Base-by-base conservation (phyloP, 2,113 vertebrate species). In the Rhadina sibilatrix region DNA sequence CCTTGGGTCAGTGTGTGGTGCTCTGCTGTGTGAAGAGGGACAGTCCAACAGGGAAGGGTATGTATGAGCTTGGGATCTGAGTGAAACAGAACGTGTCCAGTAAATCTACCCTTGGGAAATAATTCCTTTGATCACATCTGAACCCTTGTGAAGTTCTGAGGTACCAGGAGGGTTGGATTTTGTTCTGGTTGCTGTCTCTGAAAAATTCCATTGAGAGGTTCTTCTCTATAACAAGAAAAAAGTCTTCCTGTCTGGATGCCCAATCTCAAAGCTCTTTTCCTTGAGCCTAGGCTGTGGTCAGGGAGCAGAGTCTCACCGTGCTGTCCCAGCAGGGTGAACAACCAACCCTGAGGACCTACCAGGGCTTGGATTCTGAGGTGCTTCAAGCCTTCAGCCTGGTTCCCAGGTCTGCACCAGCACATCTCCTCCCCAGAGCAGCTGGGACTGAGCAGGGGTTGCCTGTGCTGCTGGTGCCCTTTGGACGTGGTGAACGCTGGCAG, bases 401-500 rank as follows among this genome's bases (percentile, higher is more conserved):
- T 54, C 35, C 28, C 65, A 47, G 63, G 15, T 46, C 68, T 76
- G 7, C 19, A 4, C n/a, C 2, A 1, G 24, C 31, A 15, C 68
- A 47, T 30, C 50, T 46, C 31, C 28, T 52, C n/a, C 53, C 44
- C 63, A 47, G 64, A 50, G 78, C 54, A 64, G 47, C 57, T 71
- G 90, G n/a, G 15, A 37, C 27, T 10, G 4, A 8, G 35, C n/a
- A 22, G 24, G 20, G 47, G 8, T 19, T 68, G 33, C 21, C n/a
- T 15, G 0, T 22, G 24, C 76, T 85, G 44, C 53, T 5, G 1
- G 6, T 61, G 59, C 52, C 44, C 30, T 82, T 63, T 35, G 70
- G 35, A 77, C 2, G 0, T 6, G 23, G 21, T 33, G 77, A 89
- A 37, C 1, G 1, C 54, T n/a, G 50, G 5, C 56, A 33, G 33